Evolutionary conservation across 2,888 invertebrate genomes (phyloP), one percentile per base, ranked within the genome.

Genomic region (Aspidiotus destructor): DNA sequence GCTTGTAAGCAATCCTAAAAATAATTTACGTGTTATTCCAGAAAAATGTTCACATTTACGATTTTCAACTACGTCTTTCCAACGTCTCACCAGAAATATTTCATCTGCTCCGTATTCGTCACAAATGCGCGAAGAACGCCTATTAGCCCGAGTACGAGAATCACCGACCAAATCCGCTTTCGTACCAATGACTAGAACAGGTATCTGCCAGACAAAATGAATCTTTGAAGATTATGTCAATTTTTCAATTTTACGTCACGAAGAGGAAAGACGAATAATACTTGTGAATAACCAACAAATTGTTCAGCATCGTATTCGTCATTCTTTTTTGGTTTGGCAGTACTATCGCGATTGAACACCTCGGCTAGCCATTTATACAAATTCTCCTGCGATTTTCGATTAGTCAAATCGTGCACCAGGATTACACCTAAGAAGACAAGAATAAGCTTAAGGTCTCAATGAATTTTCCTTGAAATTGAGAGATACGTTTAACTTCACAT

Each of bases 381-480:
- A 80, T 97, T 96, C 70, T 89, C 85, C 77, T 97, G 93, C 68
- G 96, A 96, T 78, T 97, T 97, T 72, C 92, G 83, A 78, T 99
- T 99, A 7, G 93, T 93, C 75, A 98, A 81, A 80, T 99, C 99
- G 77, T 99, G 97, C 2, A 98, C 96, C 71, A 99, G 81, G 74
- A 99, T 92, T 48, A 97, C 88, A 70, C 89, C 88, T 88, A 76
- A 54, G 80, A 77, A 62, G 70, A 67, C 70, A 10, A 69, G 41
- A 13, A 52, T 40, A 15, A 53, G 10, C 10, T 3, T 48, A 3
- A 48, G 48, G 17, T 28, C 28, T 28, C 28, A 28, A 28, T 28
- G 28, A 28, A 28, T 28, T 28, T 28, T 17, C 10, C 13, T n/a
- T 2, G 5, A 60, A 11, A 41, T 10, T 13, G 41, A 41, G 41